Evolutionary conservation across 2,113 vertebrate genomes (phyloP).

Genomic region (Stigmatopora nigra): DNA sequence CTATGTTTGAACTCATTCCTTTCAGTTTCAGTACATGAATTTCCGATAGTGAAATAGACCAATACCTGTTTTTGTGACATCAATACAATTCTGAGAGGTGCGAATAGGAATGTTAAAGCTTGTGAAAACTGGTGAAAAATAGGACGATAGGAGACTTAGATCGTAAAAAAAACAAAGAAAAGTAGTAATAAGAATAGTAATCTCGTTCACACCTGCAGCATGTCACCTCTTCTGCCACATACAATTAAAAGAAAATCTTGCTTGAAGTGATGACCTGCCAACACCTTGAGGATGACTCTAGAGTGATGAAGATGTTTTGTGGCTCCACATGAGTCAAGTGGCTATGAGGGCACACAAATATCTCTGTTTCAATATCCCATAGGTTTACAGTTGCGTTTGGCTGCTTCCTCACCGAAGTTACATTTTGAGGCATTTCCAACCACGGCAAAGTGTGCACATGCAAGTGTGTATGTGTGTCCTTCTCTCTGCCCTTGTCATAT

Average conservation of each 20-base stretch:
- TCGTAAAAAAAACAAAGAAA: not conserved
- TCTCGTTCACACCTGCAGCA: conserved; percentile 2
- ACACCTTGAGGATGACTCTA: conserved; percentile 8
- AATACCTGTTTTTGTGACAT: not conserved
- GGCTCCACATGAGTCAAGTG: conserved; percentile 9
- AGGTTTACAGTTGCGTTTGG: not conserved
- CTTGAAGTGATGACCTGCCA: conserved; percentile 8
- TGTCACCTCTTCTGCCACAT: conserved; percentile 1
- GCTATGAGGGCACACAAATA: conserved; percentile 2
- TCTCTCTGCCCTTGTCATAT: conserved; percentile 66
- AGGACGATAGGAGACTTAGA: not conserved
- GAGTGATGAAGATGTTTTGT: conserved; percentile 11
- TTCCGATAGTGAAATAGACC: not conserved
- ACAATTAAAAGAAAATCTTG: conserved; percentile 1
- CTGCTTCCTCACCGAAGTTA: conserved; percentile 3
- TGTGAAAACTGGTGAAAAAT: not conserved
- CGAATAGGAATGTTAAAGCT: not conserved
- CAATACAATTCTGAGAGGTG: not conserved
- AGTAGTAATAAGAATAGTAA: not conserved
- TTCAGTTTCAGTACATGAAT: no score
- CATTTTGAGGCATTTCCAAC: conserved; percentile 32
- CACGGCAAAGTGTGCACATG: conserved; percentile 14
- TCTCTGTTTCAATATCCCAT: not conserved
- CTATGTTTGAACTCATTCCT: no score
- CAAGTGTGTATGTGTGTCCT: conserved; percentile 43